Percentiles rank a stretch among this genome's conserved stretches.
These are phyloP conservation scores for Ophion costatus DNA, from an alignment of 2,888 invertebrate species.

Conservation along the genomic window DNA sequence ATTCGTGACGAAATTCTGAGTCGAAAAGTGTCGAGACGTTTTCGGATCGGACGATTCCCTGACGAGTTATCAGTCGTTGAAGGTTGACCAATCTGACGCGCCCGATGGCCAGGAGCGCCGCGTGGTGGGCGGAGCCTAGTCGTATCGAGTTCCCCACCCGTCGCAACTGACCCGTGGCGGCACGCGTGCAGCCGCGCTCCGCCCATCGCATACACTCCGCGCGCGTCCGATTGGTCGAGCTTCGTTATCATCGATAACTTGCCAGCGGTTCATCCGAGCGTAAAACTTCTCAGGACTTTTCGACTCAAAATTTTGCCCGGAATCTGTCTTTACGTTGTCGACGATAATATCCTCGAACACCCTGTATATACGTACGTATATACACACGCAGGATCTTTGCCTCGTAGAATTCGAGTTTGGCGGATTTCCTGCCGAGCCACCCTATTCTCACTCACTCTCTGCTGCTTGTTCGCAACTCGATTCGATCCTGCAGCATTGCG, in stretches of 20 bases:
- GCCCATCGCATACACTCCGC: not conserved
- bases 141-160: not conserved
- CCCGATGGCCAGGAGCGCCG: not conserved
- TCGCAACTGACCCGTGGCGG: not conserved
- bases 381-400: constrained; percentile 2
- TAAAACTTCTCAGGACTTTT: not conserved
- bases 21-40: not conserved
- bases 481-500: constrained; percentile 23
- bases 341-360: not conserved
- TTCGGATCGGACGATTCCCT: not conserved
- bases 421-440: not conserved
- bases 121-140: not conserved
- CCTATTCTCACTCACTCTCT: constrained; percentile 14
- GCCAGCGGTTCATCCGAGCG: not conserved
- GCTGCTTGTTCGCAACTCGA: constrained; percentile 34
- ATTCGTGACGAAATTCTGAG: not conserved
- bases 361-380: constrained; percentile 11
- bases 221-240: not conserved
- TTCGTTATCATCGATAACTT: not conserved
- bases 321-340: not conserved
- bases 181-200: not conserved
- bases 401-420: not conserved
- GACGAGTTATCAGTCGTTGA: not conserved
- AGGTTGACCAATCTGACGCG: not conserved
- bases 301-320: not conserved